Evolutionary conservation across 2,797 vertebrate species (phyloP).

Genomic region (Spheniscus humboldti): DNA sequence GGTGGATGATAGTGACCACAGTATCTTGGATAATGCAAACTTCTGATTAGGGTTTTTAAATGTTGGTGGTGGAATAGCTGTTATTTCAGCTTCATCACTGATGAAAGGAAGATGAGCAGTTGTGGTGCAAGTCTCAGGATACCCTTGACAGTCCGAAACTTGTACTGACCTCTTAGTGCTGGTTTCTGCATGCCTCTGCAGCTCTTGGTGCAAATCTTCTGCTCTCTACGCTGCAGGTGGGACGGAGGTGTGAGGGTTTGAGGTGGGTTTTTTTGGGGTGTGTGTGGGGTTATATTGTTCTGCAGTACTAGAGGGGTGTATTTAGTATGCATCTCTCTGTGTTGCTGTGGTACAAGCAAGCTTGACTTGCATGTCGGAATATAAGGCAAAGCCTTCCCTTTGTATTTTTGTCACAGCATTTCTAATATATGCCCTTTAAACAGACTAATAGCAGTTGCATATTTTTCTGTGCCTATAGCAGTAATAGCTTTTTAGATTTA

Average conservation of each 20-base stretch:
- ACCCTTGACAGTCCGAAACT: not conserved
- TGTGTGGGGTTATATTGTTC: not conserved
- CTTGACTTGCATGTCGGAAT: not conserved
- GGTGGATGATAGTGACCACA: not conserved
- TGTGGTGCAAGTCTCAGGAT: not conserved
- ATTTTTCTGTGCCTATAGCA: not conserved
- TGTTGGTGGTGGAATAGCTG: not conserved
- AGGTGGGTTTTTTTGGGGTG: not conserved
- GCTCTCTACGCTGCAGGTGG: not conserved
- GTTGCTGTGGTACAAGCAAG: not conserved
- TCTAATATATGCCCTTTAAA: not conserved
- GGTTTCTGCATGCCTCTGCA: not conserved
- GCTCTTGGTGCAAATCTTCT: not conserved
- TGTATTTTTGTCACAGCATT: not conserved
- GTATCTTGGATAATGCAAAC: not conserved
- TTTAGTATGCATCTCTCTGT: not conserved
- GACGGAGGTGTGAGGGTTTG: not conserved
- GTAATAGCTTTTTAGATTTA: constrained; percentile 16
- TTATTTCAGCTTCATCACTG: not conserved
- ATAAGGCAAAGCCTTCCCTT: not conserved
- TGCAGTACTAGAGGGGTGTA: not conserved
- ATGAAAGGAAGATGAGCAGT: not conserved
- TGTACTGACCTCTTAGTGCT: not conserved
- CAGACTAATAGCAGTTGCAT: not conserved
- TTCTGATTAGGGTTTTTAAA: not conserved